phyloP scores from a whole-genome alignment of 2,113 vertebrate genomes.

The Aix galericulata region DNA sequence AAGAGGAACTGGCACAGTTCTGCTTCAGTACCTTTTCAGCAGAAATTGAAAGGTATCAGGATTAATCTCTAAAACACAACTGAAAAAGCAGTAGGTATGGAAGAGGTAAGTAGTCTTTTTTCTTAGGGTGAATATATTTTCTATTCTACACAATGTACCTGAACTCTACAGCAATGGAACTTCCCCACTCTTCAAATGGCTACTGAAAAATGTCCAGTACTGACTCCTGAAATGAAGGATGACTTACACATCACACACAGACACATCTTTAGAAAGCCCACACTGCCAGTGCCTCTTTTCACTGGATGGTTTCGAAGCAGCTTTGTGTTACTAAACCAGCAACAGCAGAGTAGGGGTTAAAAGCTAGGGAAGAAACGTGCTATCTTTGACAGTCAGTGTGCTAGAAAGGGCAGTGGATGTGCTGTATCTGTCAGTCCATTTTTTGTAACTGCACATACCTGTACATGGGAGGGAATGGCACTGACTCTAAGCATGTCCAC shows the following conservation, averaged over 20 bases:
- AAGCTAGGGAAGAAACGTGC: neutral
- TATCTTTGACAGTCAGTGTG: neutral
- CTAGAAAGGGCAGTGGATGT: neutral
- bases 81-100: neutral
- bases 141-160: neutral
- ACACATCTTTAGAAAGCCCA: neutral
- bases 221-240: neutral
- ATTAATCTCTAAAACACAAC: neutral
- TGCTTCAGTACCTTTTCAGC: too few relatives aligned
- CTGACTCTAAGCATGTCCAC: neutral
- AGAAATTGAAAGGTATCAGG: neutral
- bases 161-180: neutral
- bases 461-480: neutral
- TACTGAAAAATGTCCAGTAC: neutral
- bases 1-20: neutral
- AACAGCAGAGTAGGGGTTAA: neutral
- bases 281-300: neutral
- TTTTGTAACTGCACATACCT: neutral
- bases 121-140: neutral
- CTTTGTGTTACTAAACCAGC: neutral
- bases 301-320: neutral
- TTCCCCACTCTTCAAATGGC: too few relatives aligned
- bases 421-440: neutral
- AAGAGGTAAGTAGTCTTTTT: neutral
- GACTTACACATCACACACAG: neutral